A percentile compares a stretch with the other conserved stretches of the same genome.
These are phyloP conservation scores for Lophura swinhoii DNA, from an alignment of 2,797 vertebrate species.

Conservation along the genomic window DNA sequence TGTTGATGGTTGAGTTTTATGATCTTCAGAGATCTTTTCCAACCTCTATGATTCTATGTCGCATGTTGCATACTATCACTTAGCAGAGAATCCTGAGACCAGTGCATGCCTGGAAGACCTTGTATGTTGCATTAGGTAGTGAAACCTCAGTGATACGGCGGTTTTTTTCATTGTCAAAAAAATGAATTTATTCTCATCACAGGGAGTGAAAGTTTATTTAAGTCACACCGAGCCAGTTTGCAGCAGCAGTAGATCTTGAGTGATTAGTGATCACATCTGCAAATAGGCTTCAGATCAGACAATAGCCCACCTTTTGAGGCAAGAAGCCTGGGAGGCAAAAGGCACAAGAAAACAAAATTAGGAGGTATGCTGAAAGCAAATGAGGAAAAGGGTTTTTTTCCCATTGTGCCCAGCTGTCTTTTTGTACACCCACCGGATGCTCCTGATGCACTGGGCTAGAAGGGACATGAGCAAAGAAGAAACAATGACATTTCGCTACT, in stretches of 20 bases:
- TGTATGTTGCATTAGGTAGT: accelerated
- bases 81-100: not conserved
- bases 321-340: conserved; percentile 35
- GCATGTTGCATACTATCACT: accelerated
- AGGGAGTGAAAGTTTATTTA: conserved; percentile 6
- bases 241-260: conserved; percentile 31
- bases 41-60: not conserved
- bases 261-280: conserved; percentile 70
- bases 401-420: conserved; percentile 69
- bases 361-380: conserved; percentile 22
- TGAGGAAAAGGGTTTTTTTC: conserved; percentile 66
- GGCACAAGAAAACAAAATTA: conserved; percentile 83
- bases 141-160: accelerated
- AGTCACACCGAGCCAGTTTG: not conserved
- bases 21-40: not conserved
- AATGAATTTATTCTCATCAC: not conserved
- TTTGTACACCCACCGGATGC: conserved; percentile 71
- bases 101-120: not conserved
- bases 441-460: conserved; percentile 68
- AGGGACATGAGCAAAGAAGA: conserved; percentile 77
- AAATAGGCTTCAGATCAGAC: conserved; percentile 82
- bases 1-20: not conserved
- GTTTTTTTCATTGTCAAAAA: not conserved
- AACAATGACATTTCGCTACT: conserved; percentile 84
- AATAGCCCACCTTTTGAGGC: conserved; percentile 23